Evolutionary conservation across 2,797 vertebrate genomes (phyloP).

Genomic region (Diplodus puntazzo): DNA sequence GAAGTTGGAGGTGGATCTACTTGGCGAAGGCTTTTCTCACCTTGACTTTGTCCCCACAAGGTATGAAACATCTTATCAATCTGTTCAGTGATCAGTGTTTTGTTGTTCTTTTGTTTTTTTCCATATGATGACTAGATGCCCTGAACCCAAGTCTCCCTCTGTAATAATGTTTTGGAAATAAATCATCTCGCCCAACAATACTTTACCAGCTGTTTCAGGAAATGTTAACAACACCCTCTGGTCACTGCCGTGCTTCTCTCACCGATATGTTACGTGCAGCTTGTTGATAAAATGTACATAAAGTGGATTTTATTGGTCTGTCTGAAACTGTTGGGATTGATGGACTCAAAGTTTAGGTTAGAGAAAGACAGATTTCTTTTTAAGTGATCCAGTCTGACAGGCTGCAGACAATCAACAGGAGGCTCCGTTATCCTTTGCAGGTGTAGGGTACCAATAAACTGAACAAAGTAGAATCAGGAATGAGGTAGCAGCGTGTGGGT

Average conservation of each 20-base stretch:
- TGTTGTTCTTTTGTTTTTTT: background rate
- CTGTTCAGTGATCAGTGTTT: background rate
- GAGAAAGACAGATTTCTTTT: background rate
- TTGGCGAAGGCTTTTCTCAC: background rate
- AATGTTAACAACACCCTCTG: too few species aligned
- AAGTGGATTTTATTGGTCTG: background rate
- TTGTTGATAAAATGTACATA: background rate
- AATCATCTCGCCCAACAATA: background rate
- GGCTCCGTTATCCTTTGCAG: background rate
- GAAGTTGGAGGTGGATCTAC: background rate
- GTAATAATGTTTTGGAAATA: background rate
- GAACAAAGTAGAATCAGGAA: background rate
- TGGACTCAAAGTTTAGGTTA: background rate
- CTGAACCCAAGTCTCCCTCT: background rate
- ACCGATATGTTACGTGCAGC: background rate
- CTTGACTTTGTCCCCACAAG: constrained; percentile 22
- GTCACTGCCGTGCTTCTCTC: background rate
- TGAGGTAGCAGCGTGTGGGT: background rate
- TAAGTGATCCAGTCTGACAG: background rate
- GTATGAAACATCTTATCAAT: constrained; percentile 24
- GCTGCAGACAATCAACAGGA: background rate
- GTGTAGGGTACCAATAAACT: background rate
- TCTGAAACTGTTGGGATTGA: background rate
- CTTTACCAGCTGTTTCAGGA: background rate
- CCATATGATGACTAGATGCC: background rate